phyloP scores from a whole-genome alignment of 2,888 invertebrate genomes.

The Xanthorhoe designata region DNA sequence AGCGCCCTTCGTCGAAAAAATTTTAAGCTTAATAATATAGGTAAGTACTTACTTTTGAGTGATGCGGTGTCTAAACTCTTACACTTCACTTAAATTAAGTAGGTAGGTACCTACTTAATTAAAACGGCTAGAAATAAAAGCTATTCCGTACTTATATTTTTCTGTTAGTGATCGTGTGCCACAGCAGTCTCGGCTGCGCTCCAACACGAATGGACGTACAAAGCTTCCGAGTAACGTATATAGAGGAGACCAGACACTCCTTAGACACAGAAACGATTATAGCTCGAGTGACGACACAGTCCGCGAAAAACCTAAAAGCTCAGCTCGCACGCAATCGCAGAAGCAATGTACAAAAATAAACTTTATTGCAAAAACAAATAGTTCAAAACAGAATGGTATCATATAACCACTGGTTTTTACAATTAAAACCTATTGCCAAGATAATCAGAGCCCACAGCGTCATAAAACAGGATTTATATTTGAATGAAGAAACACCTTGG shows the following conservation, averaged over 20 bases:
- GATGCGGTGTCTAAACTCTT: slow-evolving; percentile 36
- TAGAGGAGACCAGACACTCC: slow-evolving; percentile 49
- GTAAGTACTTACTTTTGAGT: slow-evolving; percentile 58
- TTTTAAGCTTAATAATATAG: background rate
- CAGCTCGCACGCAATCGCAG: slow-evolving; percentile 41
- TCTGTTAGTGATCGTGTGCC: slow-evolving; percentile 55
- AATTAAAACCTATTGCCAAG: slow-evolving; percentile 12
- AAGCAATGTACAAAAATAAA: slow-evolving; percentile 8
- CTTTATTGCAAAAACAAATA: background rate
- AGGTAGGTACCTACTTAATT: no score
- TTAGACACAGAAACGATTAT: slow-evolving; percentile 45
- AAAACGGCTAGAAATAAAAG: slow-evolving; percentile 52
- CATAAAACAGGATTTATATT: slow-evolving; percentile 12
- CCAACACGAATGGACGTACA: slow-evolving; percentile 62
- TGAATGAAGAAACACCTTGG: background rate
- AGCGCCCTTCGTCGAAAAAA: no score
- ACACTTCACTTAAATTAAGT: slow-evolving; percentile 38
- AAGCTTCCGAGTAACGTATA: slow-evolving; percentile 47
- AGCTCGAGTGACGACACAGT: slow-evolving; percentile 33
- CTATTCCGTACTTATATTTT: slow-evolving; percentile 30
- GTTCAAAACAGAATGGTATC: slow-evolving; percentile 7
- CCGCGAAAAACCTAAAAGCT: slow-evolving; percentile 44
- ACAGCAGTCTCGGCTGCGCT: slow-evolving; percentile 61
- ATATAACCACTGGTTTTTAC: slow-evolving; percentile 19
- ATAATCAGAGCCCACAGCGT: slow-evolving; percentile 4